Evolutionary conservation across 92 coral and sea anemone genomes (phyloP), one percentile per base, ranked within the genome.

Genomic region (Bergia puertoricense): DNA sequence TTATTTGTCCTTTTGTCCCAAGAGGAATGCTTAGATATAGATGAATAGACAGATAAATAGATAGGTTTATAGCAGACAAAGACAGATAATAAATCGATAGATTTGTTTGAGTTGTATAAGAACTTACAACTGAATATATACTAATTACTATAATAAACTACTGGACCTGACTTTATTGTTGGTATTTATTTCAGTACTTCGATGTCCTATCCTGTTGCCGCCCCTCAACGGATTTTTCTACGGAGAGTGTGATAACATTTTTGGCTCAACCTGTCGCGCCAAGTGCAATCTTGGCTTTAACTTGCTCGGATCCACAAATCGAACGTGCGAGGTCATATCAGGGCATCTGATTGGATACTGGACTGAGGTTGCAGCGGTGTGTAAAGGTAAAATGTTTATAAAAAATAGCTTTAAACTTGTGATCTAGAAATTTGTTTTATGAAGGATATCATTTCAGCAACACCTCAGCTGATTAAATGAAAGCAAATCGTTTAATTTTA

Each of bases 271-370:
- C 2, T 92, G 94, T 62, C 85, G 40, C 8, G 69, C 87, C 15
- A 82, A 8, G 46, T 92, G 94, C 56, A 82, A 90, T 39, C 89
- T 76, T 15, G 94, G 94, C 16, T 90, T 82, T 74, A 87, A 90
- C 46, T 39, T 90, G 84, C 79, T 80, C 38, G 94, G 94, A 2
- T 77, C 94, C 1, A 56, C 51, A 9, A 72, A 54, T 1, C 62
- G 92, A 7, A 81, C 91, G 0, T 92, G 94, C 82, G 85, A 81
- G 45, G 88, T 42, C 0, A 81, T 20, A 38, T 81, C 92, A 37
- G 94, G 92, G 10, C 75, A 90, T 16, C 56, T 90, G 18, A 84
- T 54, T 38, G 92, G 94, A 13, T 81, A 86, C 76, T 92, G 94
- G 94, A 81, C 86, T 76, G 68, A 86, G 0, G 48, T 81, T 2